Evolutionary conservation across 2,797 vertebrate species (phyloP).

Genomic region (Menidia menidia): DNA sequence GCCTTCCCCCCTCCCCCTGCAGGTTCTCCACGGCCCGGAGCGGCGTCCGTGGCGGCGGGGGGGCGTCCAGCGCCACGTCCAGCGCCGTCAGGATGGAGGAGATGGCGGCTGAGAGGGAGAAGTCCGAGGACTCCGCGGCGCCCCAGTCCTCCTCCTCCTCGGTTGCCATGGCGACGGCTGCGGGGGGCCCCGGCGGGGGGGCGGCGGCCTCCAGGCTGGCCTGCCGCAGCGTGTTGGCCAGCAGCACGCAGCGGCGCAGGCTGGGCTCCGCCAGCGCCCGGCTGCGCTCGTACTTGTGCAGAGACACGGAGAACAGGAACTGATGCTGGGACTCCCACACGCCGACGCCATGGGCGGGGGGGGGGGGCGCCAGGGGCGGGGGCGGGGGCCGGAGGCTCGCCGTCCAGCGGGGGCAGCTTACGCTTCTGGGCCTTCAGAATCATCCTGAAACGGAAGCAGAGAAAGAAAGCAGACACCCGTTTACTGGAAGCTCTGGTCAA

Average conservation of each 20-base stretch:
- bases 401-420: conserved; percentile 72
- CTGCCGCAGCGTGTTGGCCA: conserved; percentile 87
- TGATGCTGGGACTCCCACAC: conserved; percentile 83
- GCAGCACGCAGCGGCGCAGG: conserved; percentile 85
- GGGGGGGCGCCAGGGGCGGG: no score
- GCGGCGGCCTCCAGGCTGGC: conserved; percentile 68
- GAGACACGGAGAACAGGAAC: conserved; percentile 85
- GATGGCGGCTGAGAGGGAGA: conserved; percentile 84
- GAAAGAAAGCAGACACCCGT: background rate
- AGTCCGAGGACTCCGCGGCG: conserved; percentile 81
- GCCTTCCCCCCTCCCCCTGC: conserved; percentile 54
- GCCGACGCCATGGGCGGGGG: no score
- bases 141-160: conserved; percentile 72
- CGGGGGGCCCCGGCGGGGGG: no score
- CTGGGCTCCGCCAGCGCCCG: conserved; percentile 83
- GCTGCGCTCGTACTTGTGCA: conserved; percentile 85
- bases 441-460: conserved; percentile 72
- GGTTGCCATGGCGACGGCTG: conserved; percentile 12
- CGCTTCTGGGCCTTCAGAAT: conserved; percentile 85
- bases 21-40: conserved; percentile 79
- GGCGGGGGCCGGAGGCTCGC: conserved; percentile 55
- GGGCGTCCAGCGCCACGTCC: conserved; percentile 72
- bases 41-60: conserved; percentile 58
- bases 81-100: conserved; percentile 83
- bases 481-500: no score